Evolutionary conservation across 2,113 vertebrate genomes (phyloP).

Genomic region (Acinonyx jubatus): DNA sequence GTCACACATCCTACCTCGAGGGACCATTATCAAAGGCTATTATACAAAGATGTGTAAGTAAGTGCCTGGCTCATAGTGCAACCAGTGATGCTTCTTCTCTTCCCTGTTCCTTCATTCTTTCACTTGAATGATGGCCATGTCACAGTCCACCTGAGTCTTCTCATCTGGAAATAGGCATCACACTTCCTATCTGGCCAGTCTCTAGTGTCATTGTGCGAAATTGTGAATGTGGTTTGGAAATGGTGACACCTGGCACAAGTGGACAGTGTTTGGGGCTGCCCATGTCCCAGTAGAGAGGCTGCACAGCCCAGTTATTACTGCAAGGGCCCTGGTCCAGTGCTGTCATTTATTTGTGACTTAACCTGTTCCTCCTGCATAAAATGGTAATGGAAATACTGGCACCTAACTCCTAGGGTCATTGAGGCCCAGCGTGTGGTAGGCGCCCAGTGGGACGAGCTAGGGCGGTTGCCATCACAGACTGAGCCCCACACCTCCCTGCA

Average conservation of each 20-base stretch:
- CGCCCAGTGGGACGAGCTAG: fast-evolving
- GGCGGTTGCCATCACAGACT: not conserved
- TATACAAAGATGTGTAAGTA: not conserved
- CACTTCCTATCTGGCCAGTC: not conserved
- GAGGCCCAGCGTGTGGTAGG: not conserved
- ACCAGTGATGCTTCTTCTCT: not conserved
- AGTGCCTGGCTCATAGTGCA: not conserved
- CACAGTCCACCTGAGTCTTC: not conserved
- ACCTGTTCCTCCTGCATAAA: not conserved
- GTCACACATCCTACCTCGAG: not conserved
- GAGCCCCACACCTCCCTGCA: conserved; percentile 52
- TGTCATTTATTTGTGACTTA: not conserved
- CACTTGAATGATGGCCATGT: not conserved
- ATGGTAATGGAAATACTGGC: not conserved
- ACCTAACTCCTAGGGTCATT: not conserved
- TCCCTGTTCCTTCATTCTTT: not conserved
- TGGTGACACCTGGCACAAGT: not conserved
- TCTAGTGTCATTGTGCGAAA: not conserved
- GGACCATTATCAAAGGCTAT: not conserved
- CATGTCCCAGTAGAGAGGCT: not conserved
- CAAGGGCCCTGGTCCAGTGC: not conserved
- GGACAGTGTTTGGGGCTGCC: not conserved
- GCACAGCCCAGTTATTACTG: not conserved
- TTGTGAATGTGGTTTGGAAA: not conserved
- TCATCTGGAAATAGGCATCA: not conserved